Evolutionary conservation across 2,888 invertebrate genomes (phyloP).

Genomic region (Chaitophorus viminalis): DNA sequence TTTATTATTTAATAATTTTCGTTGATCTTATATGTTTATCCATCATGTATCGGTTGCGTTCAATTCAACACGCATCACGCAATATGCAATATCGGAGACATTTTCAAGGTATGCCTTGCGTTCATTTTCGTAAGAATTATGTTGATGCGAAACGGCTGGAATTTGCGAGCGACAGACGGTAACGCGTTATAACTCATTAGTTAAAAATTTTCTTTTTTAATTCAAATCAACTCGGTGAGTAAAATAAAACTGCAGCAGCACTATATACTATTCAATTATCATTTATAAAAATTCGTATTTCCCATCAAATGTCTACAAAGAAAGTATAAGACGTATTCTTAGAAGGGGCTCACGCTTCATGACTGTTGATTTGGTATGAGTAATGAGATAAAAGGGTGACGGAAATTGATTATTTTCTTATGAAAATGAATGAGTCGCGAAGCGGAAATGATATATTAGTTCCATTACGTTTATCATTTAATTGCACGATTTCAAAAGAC

Average conservation of each 20-base stretch:
- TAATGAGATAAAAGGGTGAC: background rate
- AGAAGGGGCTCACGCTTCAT: background rate
- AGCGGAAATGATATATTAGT: background rate
- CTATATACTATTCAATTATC: background rate
- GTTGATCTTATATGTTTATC: too few species aligned
- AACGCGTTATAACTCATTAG: background rate
- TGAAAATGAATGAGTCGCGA: background rate
- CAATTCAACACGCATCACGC: too few species aligned
- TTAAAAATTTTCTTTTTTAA: background rate
- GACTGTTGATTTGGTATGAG: conserved; percentile 12
- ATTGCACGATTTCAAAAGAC: background rate
- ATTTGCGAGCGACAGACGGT: too few species aligned
- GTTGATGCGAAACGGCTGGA: too few species aligned
- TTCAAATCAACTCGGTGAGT: background rate
- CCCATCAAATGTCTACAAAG: background rate
- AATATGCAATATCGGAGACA: too few species aligned
- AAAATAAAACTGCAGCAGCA: background rate
- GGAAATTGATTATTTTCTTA: conserved; percentile 25
- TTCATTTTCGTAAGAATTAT: too few species aligned
- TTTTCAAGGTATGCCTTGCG: too few species aligned
- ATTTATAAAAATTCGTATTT: background rate
- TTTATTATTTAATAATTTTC: too few species aligned
- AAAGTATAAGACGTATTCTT: background rate
- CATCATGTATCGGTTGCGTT: too few species aligned
- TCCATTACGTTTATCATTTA: background rate